These are phyloP conservation scores for Brachionus rubens DNA, from an alignment of 1,140 invertebrate genomes.

Conservation along the genomic window DNA sequence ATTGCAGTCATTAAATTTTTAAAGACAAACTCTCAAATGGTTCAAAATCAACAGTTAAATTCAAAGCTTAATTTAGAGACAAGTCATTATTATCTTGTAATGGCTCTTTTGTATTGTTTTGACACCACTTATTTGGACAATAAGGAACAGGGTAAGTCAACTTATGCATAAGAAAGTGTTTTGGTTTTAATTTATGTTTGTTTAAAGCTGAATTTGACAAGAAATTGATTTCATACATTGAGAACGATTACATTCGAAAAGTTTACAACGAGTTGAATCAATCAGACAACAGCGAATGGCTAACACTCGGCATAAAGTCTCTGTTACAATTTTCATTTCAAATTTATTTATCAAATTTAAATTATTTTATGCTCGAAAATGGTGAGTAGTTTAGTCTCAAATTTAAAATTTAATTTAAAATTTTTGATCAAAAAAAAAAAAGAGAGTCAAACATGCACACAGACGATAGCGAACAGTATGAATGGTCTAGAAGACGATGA, in stretches of 20 bases:
- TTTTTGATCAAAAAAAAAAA: background rate
- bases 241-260: slow-evolving; percentile 23
- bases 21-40: slow-evolving; percentile 53
- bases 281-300: slow-evolving; percentile 64
- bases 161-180: background rate
- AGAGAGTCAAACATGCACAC: slow-evolving; percentile 13
- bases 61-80: slow-evolving; percentile 65
- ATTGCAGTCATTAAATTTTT: slow-evolving; percentile 61
- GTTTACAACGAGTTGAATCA: slow-evolving; percentile 61
- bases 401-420: background rate
- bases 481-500: slow-evolving; percentile 70
- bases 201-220: slow-evolving; percentile 24
- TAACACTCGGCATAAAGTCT: slow-evolving; percentile 68
- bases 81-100: slow-evolving; percentile 72
- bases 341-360: slow-evolving; percentile 7
- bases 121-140: slow-evolving; percentile 72
- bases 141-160: slow-evolving; percentile 57
- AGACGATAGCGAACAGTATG: background rate
- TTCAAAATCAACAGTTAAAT: background rate
- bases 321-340: slow-evolving; percentile 72
- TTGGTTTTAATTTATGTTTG: background rate
- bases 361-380: slow-evolving; percentile 25
- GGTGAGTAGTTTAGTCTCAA: slow-evolving; percentile 6
- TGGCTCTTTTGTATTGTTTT: slow-evolving; percentile 77
- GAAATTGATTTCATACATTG: background rate